Percentiles rank a stretch among this genome's conserved stretches.
Evolutionary conservation across 2,797 vertebrate genomes (phyloP).

Genomic region (Heliangelus exortis): DNA sequence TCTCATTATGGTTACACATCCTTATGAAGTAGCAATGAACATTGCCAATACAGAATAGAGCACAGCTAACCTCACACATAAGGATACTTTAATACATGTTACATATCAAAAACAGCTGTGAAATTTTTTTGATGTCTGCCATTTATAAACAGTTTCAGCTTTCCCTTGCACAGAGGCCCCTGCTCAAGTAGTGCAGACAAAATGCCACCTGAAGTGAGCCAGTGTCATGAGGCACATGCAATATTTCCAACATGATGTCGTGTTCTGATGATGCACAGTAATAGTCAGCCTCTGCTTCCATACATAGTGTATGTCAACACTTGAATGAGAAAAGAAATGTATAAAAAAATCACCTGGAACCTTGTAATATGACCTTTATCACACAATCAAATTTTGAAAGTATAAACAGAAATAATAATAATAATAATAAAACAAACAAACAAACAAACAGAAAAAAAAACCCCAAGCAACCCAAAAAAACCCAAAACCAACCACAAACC

Average conservation of each 20-base stretch:
- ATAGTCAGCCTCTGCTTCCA: not conserved
- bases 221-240: not conserved
- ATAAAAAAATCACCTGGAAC: not conserved
- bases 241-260: rapidly evolving
- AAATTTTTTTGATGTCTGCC: not conserved
- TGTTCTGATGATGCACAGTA: not conserved
- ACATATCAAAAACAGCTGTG: not conserved
- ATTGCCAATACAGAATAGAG: not conserved
- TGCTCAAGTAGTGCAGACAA: not conserved
- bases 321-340: not conserved
- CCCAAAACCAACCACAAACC: too few species aligned
- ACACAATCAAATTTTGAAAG: not conserved
- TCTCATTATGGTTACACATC: not conserved
- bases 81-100: not conserved
- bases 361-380: not conserved
- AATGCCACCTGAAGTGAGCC: not conserved
- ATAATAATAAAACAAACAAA: not conserved
- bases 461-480: too few species aligned
- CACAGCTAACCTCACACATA: not conserved
- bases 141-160: not conserved
- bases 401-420: not conserved
- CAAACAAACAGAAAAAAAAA: too few species aligned
- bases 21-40: not conserved
- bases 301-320: not conserved
- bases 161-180: not conserved